Base-by-base conservation (phyloP, 2,888 invertebrate species). In the Athrips mouffetella region DNA sequence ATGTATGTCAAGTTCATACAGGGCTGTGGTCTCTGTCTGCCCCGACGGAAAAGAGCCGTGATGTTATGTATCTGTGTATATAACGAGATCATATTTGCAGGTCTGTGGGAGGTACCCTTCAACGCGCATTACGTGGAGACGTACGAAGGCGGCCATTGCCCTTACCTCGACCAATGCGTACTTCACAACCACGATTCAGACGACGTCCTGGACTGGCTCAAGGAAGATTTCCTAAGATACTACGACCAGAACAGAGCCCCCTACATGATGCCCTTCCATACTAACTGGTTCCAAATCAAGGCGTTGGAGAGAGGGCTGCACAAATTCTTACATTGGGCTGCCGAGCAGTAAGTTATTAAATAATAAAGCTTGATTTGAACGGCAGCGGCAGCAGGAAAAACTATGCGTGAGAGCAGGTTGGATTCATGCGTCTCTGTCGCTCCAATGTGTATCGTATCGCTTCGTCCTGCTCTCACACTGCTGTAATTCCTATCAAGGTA, bases 241-340 rank as follows among this genome's bases (percentile, higher is more conserved):
- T 96, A 96, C 68, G 93, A 94, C 23, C 96, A 96, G 75, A 96
- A 96, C 76, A 90, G 94, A 54, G 96, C 96, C 1, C 96, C 96
- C 0, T 97, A 97, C 78, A 96, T 96, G 96, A 96, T 97, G 96
- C 93, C 97, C 0, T 94, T 97, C 92, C 98, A 98, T 73, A 97
- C 98, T 0, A 97, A 97, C 80, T 98, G 98, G 98, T 98, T 98
- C 90, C 96, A 94, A 74, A 95, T 94, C 62, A 95, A 94, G 69
- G 94, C 92, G 64, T 85, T 96, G 8, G 96, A 96, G 71, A 89
- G 89, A 50, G 97, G 96, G 15, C 85, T 97, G 1, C 93, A 94
- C 61, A 95, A 95, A 77, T 97, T 97, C 82, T 82, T 97, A 50
- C 93, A 94, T 59, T 96, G 96, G 94, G 92, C 93, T 0, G 84